Evolutionary conservation across 2,888 invertebrate genomes (phyloP).

Genomic region (Kryphioiulus occultus): DNA sequence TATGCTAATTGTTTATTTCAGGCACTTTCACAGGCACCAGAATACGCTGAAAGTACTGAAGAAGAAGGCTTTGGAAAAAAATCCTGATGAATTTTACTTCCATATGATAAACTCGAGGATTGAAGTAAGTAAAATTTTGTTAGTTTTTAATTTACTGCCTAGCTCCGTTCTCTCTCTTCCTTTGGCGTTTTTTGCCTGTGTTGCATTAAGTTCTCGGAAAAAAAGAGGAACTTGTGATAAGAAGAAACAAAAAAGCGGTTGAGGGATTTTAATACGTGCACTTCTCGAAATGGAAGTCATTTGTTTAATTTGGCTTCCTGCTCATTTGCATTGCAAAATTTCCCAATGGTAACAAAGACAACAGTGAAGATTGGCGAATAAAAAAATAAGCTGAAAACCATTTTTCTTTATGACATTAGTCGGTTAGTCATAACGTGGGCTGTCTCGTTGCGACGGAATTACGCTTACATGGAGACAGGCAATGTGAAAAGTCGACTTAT

Average conservation of each 20-base stretch:
- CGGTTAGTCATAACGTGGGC: conserved; percentile 7
- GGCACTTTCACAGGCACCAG: conserved; percentile 82
- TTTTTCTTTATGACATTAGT: conserved; percentile 44
- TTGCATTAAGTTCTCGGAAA: neutral
- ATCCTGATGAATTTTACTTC: conserved; percentile 98
- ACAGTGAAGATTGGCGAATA: conserved; percentile 16
- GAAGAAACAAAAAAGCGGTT: conserved; percentile 37
- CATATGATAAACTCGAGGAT: conserved; percentile 93
- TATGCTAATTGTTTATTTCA: conserved; percentile 55
- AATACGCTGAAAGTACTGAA: conserved; percentile 80
- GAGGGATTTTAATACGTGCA: conserved; percentile 39
- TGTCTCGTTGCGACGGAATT: neutral
- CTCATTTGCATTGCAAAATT: conserved; percentile 44
- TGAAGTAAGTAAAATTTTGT: conserved; percentile 59
- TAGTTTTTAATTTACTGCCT: conserved; percentile 28
- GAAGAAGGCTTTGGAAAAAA: conserved; percentile 86
- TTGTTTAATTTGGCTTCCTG: conserved; percentile 38
- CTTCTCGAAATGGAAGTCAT: conserved; percentile 44
- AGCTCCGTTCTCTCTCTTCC: neutral
- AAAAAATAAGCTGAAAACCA: conserved; percentile 43
- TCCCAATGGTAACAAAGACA: conserved; percentile 44
- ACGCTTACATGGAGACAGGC: neutral
- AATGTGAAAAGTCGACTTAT: neutral
- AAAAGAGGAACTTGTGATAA: neutral
- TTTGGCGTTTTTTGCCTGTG: neutral